Evolutionary conservation across 2,113 vertebrate species (phyloP).

Genomic region (Chionis minor): DNA sequence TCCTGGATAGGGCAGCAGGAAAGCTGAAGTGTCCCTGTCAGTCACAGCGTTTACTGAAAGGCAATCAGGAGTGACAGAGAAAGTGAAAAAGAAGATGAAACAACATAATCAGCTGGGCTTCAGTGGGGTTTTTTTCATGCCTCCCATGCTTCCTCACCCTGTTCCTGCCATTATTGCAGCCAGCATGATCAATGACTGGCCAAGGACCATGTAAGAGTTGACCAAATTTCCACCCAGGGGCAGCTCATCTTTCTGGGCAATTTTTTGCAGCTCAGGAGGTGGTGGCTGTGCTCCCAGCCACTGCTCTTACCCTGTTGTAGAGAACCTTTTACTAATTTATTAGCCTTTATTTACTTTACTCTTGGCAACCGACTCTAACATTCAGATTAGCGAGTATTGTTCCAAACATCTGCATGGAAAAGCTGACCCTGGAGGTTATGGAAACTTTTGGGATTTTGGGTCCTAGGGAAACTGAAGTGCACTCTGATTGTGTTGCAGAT

Average conservation of each 20-base stretch:
- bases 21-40: background rate
- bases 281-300: background rate
- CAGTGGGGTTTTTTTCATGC: background rate
- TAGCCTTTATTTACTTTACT: background rate
- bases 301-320: background rate
- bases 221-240: background rate
- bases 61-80: background rate
- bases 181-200: background rate
- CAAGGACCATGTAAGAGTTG: background rate
- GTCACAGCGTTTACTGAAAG: background rate
- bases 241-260: background rate
- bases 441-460: background rate
- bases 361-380: background rate
- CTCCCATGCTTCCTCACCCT: background rate
- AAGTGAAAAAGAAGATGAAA: background rate
- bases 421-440: background rate
- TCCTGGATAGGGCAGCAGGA: background rate
- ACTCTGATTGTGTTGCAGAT: background rate
- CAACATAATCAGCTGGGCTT: background rate
- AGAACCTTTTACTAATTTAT: background rate
- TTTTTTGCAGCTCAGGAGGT: background rate
- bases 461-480: background rate
- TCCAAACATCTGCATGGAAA: background rate
- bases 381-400: background rate
- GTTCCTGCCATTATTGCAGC: background rate